A percentile compares a stretch with the other conserved stretches of the same genome.
phyloP scores from a whole-genome alignment of 2,888 invertebrate genomes.

The Acronicta alni region DNA sequence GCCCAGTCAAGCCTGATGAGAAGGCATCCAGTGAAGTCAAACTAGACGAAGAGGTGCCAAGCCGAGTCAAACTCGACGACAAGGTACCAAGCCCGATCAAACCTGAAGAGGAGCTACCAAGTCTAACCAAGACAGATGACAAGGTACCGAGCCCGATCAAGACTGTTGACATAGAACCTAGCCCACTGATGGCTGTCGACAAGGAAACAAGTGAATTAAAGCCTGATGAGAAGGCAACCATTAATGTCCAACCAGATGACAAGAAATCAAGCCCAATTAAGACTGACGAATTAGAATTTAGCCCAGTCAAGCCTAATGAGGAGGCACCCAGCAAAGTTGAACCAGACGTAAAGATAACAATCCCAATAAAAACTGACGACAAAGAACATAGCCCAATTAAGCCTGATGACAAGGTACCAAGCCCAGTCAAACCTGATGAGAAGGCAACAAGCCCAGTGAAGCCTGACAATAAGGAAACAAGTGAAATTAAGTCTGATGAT shows the following conservation, averaged over 20 bases:
- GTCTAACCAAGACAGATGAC: conserved; percentile 1
- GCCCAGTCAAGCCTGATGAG: conserved; percentile 13
- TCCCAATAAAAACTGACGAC: conserved; percentile 1
- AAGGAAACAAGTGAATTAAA: conserved; percentile 3
- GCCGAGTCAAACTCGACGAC: too few relatives aligned
- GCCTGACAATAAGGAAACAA: background rate
- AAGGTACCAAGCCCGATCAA: conserved; percentile 4
- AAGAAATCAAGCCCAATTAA: background rate
- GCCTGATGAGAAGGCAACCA: conserved; percentile 4
- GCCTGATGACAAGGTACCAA: conserved; percentile 21
- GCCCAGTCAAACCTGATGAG: conserved; percentile 12
- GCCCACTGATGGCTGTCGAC: conserved; percentile 2
- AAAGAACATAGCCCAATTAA: conserved; percentile 9
- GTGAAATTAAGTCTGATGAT: conserved; percentile 5
- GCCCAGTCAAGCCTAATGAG: background rate
- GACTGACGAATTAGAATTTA: background rate
- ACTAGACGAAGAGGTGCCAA: conserved; percentile 14
- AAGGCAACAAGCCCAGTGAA: conserved; percentile 22
- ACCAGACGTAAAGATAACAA: background rate
- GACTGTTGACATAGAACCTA: background rate
- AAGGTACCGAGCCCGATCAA: conserved; percentile 12
- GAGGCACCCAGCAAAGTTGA: background rate
- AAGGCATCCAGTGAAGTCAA: conserved; percentile 4
- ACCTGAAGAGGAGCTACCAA: conserved; percentile 6
- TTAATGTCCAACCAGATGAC: background rate